Evolutionary conservation across 2,888 invertebrate genomes (phyloP).

Genomic region (Meloe dianella): DNA sequence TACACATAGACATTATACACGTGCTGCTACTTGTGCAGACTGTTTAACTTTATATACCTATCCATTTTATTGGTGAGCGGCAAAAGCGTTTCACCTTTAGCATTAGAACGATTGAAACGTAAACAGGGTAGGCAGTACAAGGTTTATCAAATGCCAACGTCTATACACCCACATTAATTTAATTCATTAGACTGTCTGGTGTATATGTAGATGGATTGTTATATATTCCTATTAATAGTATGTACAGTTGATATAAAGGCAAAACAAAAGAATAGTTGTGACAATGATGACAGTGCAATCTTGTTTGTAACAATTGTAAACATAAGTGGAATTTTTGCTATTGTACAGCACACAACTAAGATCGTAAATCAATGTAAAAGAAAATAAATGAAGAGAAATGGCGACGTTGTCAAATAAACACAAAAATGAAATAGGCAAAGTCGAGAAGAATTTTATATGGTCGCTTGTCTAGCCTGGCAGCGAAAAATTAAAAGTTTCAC

Average conservation of each 20-base stretch:
- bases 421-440: conserved; percentile 11
- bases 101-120: background rate
- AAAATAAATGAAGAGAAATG: conserved; percentile 5
- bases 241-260: background rate
- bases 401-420: conserved; percentile 10
- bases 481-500: conserved; percentile 4
- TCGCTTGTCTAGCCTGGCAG: background rate
- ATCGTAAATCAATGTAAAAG: conserved; percentile 6
- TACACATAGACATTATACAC: conserved; percentile 40
- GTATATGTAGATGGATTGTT: too few relatives aligned
- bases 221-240: too few relatives aligned
- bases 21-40: background rate
- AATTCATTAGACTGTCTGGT: background rate
- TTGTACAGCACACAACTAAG: background rate
- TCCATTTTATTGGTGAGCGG: background rate
- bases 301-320: conserved; percentile 2
- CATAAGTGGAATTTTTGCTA: background rate
- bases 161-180: background rate
- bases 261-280: background rate
- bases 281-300: conserved; percentile 5
- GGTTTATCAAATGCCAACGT: background rate
- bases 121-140: background rate
- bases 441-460: conserved; percentile 1
- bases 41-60: background rate
- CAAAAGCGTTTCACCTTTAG: background rate